Conservation (phyloP, 2,888 invertebrate genomes). For the Eulithis testata region DNA sequence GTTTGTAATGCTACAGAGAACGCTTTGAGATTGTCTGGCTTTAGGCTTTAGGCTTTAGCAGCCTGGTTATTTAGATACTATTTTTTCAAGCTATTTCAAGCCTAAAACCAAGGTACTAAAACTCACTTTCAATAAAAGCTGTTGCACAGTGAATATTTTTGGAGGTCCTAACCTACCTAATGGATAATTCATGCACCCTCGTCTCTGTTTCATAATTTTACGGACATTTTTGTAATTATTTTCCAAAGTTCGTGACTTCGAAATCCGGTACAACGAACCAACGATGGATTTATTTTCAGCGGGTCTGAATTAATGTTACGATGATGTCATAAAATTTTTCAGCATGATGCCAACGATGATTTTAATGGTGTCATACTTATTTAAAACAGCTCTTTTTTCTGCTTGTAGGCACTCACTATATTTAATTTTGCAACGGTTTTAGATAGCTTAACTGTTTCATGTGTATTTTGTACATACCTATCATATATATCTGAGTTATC, state of each 20-base stretch:
- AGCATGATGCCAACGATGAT: slow-evolving; percentile 8
- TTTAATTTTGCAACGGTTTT: too few species aligned
- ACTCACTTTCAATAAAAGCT: neutral
- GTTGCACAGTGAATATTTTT: slow-evolving; percentile 9
- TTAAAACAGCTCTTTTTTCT: neutral
- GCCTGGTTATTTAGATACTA: too few species aligned
- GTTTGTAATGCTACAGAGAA: too few species aligned
- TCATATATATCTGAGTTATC: too few species aligned
- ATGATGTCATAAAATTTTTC: slow-evolving; percentile 17
- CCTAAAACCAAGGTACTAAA: neutral
- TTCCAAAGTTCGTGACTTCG: slow-evolving; percentile 59
- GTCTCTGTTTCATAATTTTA: slow-evolving; percentile 71
- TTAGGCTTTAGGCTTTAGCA: too few species aligned
- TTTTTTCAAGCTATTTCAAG: neutral
- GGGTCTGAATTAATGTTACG: slow-evolving; percentile 20
- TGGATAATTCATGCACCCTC: slow-evolving; percentile 84
- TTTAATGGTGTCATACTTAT: neutral
- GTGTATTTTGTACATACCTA: too few species aligned
- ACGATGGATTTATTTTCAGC: slow-evolving; percentile 33
- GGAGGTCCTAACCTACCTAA: slow-evolving; percentile 47
- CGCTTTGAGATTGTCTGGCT: too few species aligned
- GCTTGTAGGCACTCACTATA: too few species aligned
- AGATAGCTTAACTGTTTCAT: too few species aligned
- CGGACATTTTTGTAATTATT: slow-evolving; percentile 73
- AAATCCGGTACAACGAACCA: slow-evolving; percentile 43